These are phyloP conservation scores for Drosophila rhopaloa DNA, from an alignment of 1,140 invertebrate species.

Conservation along the genomic window DNA sequence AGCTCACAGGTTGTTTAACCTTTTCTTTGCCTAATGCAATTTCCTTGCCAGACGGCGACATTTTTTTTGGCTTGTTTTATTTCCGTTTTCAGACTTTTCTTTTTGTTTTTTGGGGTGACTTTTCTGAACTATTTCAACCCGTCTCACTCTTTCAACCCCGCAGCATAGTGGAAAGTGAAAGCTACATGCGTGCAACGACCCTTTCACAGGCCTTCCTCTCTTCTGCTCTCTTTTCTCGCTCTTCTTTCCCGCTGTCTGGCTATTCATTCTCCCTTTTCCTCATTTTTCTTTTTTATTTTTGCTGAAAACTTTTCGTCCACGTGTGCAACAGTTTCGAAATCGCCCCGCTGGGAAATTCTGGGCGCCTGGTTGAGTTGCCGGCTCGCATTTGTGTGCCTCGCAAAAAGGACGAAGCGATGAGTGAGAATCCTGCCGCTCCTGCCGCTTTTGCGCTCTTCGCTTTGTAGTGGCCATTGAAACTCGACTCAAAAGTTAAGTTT, in stretches of 20 bases:
- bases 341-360: constrained; percentile 47
- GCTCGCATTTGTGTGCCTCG: constrained; percentile 78
- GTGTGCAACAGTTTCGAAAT: constrained; percentile 69
- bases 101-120: constrained; percentile 34
- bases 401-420: constrained; percentile 80
- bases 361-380: constrained; percentile 67
- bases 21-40: constrained; percentile 70
- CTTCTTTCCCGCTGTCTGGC: constrained; percentile 47
- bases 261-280: constrained; percentile 69
- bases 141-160: constrained; percentile 4
- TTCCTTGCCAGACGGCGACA: constrained; percentile 69
- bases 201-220: constrained; percentile 35
- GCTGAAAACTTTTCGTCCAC: constrained; percentile 44
- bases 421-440: constrained; percentile 37
- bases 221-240: constrained; percentile 3
- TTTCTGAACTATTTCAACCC: constrained; percentile 25
- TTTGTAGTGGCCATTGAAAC: constrained; percentile 60
- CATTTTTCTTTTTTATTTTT: constrained; percentile 13
- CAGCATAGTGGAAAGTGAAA: constrained; percentile 62
- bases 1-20: constrained; percentile 36
- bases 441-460: constrained; percentile 8
- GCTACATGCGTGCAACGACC: constrained; percentile 75
- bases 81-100: not conserved
- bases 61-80: constrained; percentile 17
- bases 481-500: constrained; percentile 74